These are phyloP conservation scores for Orthosia incerta DNA, from an alignment of 2,888 invertebrate genomes.

Conservation along the genomic window DNA sequence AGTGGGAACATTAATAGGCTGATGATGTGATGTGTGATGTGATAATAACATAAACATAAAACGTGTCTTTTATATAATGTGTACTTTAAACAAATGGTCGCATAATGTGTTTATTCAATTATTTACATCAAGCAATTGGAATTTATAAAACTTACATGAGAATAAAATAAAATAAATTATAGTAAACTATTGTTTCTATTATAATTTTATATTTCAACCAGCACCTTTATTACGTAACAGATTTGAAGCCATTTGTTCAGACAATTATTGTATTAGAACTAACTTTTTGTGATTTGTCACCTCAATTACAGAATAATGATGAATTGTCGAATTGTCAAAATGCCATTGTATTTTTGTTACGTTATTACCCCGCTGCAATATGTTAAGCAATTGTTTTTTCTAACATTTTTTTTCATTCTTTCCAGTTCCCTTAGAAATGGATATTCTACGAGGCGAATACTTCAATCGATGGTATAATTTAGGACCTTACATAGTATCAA, in stretches of 20 bases:
- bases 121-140: not conserved
- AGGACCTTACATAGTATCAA: slow-evolving; percentile 96
- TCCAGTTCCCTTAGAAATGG: slow-evolving; percentile 97
- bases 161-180: not conserved
- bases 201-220: not conserved
- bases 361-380: not conserved
- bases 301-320: not conserved
- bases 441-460: slow-evolving; percentile 96
- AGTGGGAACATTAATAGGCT: too few species aligned
- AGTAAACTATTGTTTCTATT: not conserved
- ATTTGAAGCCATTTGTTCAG: too few species aligned
- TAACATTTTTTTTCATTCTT: slow-evolving; percentile 51
- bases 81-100: slow-evolving; percentile 8
- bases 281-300: too few species aligned
- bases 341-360: not conserved
- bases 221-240: not conserved
- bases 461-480: slow-evolving; percentile 98
- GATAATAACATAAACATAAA: too few species aligned
- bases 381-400: not conserved
- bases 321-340: not conserved
- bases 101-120: not conserved
- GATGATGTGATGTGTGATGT: too few species aligned
- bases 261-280: too few species aligned
- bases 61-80: not conserved
- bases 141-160: not conserved